phyloP scores from a whole-genome alignment of 2,113 vertebrate genomes.

The Myiagra hebetior region DNA sequence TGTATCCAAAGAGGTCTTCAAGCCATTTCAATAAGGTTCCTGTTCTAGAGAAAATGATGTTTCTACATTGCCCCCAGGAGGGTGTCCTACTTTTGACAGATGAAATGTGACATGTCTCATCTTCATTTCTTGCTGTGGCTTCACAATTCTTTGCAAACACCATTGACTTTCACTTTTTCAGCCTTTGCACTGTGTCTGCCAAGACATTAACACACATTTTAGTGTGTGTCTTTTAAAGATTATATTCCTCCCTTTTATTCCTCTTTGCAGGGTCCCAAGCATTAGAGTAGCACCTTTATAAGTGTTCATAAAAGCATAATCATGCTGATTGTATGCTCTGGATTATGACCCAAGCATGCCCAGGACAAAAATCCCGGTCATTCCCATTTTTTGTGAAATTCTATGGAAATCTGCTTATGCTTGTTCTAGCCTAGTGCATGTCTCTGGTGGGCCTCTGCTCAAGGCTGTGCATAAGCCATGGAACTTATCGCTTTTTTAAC shows the following conservation, averaged over 20 bases:
- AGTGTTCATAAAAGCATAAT: not conserved
- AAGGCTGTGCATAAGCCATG: not conserved
- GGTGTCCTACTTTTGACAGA: not conserved
- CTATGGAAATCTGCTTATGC: not conserved
- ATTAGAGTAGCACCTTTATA: not conserved
- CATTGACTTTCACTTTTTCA: not conserved
- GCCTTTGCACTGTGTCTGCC: not conserved
- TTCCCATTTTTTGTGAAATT: not conserved
- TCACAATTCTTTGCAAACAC: not conserved
- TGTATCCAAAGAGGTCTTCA: not conserved
- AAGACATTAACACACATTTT: not conserved
- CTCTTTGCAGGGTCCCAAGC: not conserved
- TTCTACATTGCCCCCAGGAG: not conserved
- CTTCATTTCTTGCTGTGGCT: not conserved
- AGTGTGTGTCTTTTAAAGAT: not conserved
- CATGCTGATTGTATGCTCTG: not conserved
- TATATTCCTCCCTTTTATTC: not conserved
- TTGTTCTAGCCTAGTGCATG: not conserved
- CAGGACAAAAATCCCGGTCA: accelerated
- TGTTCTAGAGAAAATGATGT: not conserved
- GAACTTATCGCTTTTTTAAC: not conserved
- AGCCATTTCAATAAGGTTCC: not conserved
- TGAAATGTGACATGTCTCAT: not conserved
- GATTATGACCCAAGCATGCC: not conserved
- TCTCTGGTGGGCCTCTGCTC: not conserved